Conservation (phyloP, 2,797 vertebrate species). For the Pipistrellus nathusii region DNA sequence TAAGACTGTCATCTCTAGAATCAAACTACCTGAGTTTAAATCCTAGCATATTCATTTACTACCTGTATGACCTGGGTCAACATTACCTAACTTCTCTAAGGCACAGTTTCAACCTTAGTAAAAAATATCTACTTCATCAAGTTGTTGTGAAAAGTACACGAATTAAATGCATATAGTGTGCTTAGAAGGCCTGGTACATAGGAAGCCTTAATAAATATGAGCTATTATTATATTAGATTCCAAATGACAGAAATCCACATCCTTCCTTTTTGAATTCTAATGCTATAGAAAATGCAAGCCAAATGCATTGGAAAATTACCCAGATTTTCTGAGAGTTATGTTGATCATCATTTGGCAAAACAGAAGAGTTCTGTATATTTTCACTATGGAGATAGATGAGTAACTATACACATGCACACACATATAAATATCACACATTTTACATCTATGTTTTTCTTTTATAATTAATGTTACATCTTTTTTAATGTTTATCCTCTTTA, state of each 20-base stretch:
- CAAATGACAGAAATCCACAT: constrained; percentile 36
- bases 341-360: neutral
- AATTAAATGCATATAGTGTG: neutral
- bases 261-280: constrained; percentile 17
- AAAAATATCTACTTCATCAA: constrained; percentile 14
- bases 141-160: neutral
- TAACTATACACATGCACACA: neutral
- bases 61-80: neutral
- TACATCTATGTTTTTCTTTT: neutral
- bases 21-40: constrained; percentile 35
- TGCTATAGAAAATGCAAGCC: neutral
- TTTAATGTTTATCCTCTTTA: neutral
- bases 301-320: constrained; percentile 24
- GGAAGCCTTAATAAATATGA: neutral
- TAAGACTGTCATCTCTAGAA: neutral
- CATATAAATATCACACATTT: neutral
- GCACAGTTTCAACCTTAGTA: constrained; percentile 1
- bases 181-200: neutral
- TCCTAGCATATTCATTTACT: neutral
- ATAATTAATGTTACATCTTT: neutral
- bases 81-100: neutral
- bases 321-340: neutral
- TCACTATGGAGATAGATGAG: neutral
- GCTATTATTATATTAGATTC: neutral
- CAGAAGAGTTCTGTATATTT: neutral